A percentile compares a stretch with the other conserved stretches of the same genome.
These are phyloP conservation scores for Myoxocephalus aenaeus DNA, from an alignment of 2,797 vertebrate species.

Conservation along the genomic window DNA sequence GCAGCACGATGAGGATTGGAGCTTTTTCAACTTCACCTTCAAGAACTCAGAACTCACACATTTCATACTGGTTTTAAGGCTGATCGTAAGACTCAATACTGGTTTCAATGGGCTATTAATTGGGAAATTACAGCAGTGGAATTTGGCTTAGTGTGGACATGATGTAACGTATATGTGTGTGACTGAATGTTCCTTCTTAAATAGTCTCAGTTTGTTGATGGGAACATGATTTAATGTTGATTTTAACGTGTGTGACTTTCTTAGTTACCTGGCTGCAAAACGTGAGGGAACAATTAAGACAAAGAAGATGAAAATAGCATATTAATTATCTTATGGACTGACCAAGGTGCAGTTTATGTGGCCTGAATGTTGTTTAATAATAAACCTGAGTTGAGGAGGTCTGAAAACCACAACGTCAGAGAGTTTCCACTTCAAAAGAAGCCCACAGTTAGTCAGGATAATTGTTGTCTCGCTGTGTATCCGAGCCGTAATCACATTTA, in stretches of 20 bases:
- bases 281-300: not conserved
- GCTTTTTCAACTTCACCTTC: not conserved
- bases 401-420: slow-evolving; percentile 26
- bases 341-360: slow-evolving; percentile 4
- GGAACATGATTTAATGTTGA: not conserved
- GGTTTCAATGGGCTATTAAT: not conserved
- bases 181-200: not conserved
- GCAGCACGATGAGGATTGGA: not conserved
- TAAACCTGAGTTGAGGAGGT: slow-evolving; percentile 13
- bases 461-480: not conserved
- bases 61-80: not conserved
- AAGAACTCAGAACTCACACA: not conserved
- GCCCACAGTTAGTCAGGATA: slow-evolving; percentile 7
- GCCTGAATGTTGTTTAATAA: slow-evolving; percentile 16
- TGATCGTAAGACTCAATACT: not conserved
- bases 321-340: not conserved
- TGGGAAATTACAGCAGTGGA: not conserved
- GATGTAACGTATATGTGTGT: too few species aligned
- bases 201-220: not conserved
- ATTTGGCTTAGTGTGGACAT: not conserved
- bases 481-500: slow-evolving; percentile 5
- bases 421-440: slow-evolving; percentile 11
- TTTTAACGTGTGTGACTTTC: not conserved
- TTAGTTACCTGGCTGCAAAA: not conserved
- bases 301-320: not conserved